Base-by-base conservation (phyloP, 2,888 invertebrate species). In the Germaria angustata region DNA sequence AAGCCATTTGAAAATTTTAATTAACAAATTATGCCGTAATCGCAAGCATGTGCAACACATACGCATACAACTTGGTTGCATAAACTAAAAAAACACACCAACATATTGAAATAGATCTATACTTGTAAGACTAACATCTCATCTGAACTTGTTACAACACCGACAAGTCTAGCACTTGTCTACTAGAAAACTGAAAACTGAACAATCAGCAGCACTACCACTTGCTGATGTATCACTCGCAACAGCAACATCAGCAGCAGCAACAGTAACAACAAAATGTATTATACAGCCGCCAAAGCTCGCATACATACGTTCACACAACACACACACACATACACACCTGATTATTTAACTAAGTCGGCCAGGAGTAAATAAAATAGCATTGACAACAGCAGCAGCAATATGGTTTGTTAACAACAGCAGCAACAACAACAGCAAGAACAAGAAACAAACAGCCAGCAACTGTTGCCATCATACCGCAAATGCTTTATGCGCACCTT, bases 401-500 rank as follows among this genome's bases (percentile, higher is more conserved):
- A 65, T 77, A 68, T 63, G 81, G 61, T 81, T 80, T 80, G 80
- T 80, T 80, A 80, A 73, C 68, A 79, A 71, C 65, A 81, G 72
- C 76, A 81, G 72, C 76, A 71, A 72, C n/a, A 80, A 73, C 68
- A 79, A 71, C 65, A 81, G 72, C 76, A 81, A n/a, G n/a, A n/a
- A n/a, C n/a, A n/a, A n/a, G 72, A 71, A 71, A 72, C 39, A 41
- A 73, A 75, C 71, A 82, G 51, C 66, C 36, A 76, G 71, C 81
- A 81, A 81, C 77, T 72, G 81, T 81, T 77, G 81, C 81, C 77
- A 61, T 81, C 77, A 81, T 81, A 77, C 84, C 84, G 71, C 81
- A 84, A 84, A 84, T 84, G 84, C 80, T 84, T 81, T 76, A 84
- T 80, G 84, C 84, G 84, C 84, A 84, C 80, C 83, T 82, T 61